Percentiles rank a stretch among this genome's conserved stretches.
Evolutionary conservation across 2,888 invertebrate species (phyloP).

Genomic region (Scaptomyza polygonia): DNA sequence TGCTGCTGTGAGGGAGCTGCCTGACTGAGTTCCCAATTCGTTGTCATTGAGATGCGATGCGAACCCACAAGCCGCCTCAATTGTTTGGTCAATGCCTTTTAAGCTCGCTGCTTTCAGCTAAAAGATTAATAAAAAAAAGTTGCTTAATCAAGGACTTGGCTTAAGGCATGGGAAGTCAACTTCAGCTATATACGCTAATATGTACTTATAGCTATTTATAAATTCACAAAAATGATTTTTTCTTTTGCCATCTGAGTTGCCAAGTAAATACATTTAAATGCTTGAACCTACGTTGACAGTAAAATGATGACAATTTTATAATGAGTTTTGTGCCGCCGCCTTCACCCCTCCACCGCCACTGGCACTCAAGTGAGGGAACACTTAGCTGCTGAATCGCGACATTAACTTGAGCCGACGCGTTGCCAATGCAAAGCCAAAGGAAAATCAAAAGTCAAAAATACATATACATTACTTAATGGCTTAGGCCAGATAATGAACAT

Average conservation of each 20-base stretch:
- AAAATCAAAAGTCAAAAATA: conserved; percentile 15
- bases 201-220: not conserved
- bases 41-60: conserved; percentile 64
- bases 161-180: conserved; percentile 20
- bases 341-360: too few species aligned
- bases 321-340: conserved; percentile 40
- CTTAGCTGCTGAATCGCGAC: conserved; percentile 16
- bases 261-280: conserved; percentile 71
- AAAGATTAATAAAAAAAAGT: conserved; percentile 34
- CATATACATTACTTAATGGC: conserved; percentile 70
- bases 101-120: too few species aligned
- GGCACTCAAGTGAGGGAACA: conserved; percentile 35
- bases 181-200: conserved; percentile 8
- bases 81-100: conserved; percentile 73
- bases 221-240: conserved; percentile 4
- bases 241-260: conserved; percentile 41
- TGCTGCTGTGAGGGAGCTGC: conserved; percentile 37
- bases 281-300: conserved; percentile 63
- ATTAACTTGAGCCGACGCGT: conserved; percentile 37
- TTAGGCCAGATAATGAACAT: conserved; percentile 58
- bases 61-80: conserved; percentile 70
- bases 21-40: conserved; percentile 37
- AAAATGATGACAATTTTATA: conserved; percentile 70
- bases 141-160: conserved; percentile 37
- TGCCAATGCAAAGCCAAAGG: conserved; percentile 15